Evolutionary conservation across 1,140 invertebrate species (phyloP), one percentile per base, ranked within the genome.

Genomic region (Holotrichia oblita): DNA sequence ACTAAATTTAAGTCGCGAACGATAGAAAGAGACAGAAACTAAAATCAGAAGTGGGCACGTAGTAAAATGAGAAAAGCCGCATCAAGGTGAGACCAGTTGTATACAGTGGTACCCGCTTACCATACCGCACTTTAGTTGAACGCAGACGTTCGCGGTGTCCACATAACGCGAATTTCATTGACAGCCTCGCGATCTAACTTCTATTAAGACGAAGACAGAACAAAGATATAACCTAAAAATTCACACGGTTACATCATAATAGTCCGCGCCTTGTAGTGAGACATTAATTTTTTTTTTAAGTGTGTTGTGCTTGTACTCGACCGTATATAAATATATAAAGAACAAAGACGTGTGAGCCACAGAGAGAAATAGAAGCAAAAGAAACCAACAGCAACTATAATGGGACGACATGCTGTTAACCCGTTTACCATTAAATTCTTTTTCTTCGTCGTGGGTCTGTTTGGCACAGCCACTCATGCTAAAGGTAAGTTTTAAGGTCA

Each of bases 31-130:
- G 48, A 55, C 6, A 55, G 48, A 55, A n/a, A 2, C 14, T 17
- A 55, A 55, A 48, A 17, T 55, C 48, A 55, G 48, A 55, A 55
- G 48, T 55, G 48, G 48, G 48, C 48, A 55, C 6, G 48, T 55
- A 55, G 48, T 55, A 55, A 55, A 55, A 17, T 55, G 48, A 55
- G 48, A 17, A 55, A 55, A 55, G 48, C 48, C 48, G 48, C 48
- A 55, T 55, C 48, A 55, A 55, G 48, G 48, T 55, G 48, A 55
- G 48, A 55, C 48, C 48, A 55, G 48, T 55, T 55, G 48, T 55
- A 55, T 55, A 55, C 17, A 14, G 48, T 55, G 48, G 17, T n/a
- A 55, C 48, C 14, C 6, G 48, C 48, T 55, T 17, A 55, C 48
- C 14, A 55, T 55, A 55, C 48, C 48, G 48, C 6, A 55, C 48